phyloP scores from a whole-genome alignment of 2,888 invertebrate species.

The Bunonema sp. region DNA sequence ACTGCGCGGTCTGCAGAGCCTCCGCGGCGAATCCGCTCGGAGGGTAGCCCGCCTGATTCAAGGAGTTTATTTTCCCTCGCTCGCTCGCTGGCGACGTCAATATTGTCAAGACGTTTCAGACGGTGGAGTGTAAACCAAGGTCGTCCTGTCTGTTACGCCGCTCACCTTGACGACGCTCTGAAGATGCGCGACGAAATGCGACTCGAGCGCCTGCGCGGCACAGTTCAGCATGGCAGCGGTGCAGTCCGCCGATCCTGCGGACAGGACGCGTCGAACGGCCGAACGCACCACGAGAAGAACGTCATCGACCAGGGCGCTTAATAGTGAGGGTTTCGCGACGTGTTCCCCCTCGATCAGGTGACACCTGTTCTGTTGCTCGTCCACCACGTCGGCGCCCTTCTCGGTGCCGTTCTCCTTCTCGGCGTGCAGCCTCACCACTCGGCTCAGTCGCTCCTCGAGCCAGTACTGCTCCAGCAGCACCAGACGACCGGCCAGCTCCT shows the following conservation, averaged over 20 bases:
- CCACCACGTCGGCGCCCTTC: no score
- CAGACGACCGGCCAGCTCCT: constrained; percentile 64
- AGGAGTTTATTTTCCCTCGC: not conserved
- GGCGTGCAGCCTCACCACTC: no score
- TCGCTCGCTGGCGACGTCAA: not conserved
- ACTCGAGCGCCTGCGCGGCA: constrained; percentile 70
- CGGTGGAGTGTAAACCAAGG: not conserved
- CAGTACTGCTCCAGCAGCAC: constrained; percentile 81
- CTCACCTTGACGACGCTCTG: constrained; percentile 57
- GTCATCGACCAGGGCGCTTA: constrained; percentile 75
- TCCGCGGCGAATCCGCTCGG: constrained; percentile 34
- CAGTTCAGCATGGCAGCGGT: constrained; percentile 66
- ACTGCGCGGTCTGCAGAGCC: constrained; percentile 35
- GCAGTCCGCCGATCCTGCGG: constrained; percentile 1
- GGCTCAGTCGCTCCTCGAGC: no score
- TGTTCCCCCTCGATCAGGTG: not conserved
- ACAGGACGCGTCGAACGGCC: constrained; percentile 74
- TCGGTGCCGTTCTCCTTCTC: constrained; percentile 56
- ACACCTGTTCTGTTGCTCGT: no score
- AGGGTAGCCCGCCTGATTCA: constrained; percentile 27
- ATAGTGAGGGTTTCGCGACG: constrained; percentile 1
- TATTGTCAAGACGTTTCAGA: not conserved
- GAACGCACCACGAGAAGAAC: constrained; percentile 90
- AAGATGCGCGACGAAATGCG: constrained; percentile 63
- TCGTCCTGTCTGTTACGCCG: no score